Conservation (phyloP, 1,140 invertebrate genomes). For the Drosophila equinoxialis region DNA sequence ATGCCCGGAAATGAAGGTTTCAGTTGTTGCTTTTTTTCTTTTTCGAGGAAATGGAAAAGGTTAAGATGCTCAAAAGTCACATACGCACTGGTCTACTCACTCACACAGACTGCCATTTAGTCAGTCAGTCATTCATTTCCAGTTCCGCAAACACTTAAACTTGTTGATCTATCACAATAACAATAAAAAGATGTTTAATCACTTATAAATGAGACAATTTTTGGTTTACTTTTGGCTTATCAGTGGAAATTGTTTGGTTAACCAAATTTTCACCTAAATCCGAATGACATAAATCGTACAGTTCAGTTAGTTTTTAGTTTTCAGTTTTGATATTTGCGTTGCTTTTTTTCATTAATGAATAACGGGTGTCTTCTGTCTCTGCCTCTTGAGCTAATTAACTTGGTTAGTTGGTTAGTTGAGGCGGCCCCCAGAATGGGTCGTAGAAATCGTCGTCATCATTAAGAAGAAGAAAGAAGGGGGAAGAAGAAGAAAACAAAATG, state of each 20-base stretch:
- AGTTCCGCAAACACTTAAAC: slow-evolving; percentile 54
- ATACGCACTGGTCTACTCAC: slow-evolving; percentile 12
- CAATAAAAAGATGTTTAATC: background rate
- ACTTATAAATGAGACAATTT: background rate
- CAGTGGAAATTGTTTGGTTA: background rate
- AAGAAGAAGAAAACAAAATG: slow-evolving; percentile 6
- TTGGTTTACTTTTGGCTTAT: background rate
- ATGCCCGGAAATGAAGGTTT: slow-evolving; percentile 3
- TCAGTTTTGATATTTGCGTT: slow-evolving; percentile 41
- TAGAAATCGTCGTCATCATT: slow-evolving; percentile 59
- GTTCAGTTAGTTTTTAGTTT: slow-evolving; percentile 31
- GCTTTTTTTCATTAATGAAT: slow-evolving; percentile 62
- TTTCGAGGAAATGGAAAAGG: slow-evolving; percentile 11
- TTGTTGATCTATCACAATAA: slow-evolving; percentile 20
- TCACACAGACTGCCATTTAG: background rate
- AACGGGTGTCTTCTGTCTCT: slow-evolving; percentile 48
- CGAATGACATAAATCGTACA: slow-evolving; percentile 21
- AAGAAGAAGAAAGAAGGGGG: slow-evolving; percentile 44
- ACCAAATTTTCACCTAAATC: slow-evolving; percentile 38
- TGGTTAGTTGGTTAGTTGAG: slow-evolving; percentile 31
- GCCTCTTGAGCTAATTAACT: slow-evolving; percentile 54
- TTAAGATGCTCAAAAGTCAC: slow-evolving; percentile 6
- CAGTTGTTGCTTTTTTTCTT: background rate
- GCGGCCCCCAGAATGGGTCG: slow-evolving; percentile 43
- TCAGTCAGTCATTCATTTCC: slow-evolving; percentile 42